Evolutionary conservation across 2,113 vertebrate genomes (phyloP).

Genomic region (Leucoraja erinaceus): DNA sequence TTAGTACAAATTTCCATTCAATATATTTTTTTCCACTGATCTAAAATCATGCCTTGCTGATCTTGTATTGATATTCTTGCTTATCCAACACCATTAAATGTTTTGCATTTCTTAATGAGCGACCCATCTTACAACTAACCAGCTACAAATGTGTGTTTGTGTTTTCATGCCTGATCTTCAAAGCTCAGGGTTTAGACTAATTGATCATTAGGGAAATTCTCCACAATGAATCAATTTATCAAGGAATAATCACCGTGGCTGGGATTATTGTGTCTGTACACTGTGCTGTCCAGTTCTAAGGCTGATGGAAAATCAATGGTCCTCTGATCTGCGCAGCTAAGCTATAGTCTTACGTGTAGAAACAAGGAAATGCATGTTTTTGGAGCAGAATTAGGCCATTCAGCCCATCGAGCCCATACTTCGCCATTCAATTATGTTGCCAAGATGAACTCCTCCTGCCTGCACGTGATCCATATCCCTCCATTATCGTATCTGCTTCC

Average conservation of each 20-base stretch:
- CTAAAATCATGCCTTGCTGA: neutral
- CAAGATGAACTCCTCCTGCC: no score
- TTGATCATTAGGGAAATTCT: neutral
- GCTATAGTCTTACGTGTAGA: no score
- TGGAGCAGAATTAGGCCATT: no score
- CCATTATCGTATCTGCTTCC: no score
- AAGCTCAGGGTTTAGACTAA: neutral
- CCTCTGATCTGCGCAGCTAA: no score
- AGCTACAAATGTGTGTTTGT: neutral
- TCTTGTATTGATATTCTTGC: neutral
- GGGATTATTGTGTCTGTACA: neutral
- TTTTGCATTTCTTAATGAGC: neutral
- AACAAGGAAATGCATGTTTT: no score
- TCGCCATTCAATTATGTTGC: no score
- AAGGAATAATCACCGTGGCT: neutral
- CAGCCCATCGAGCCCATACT: no score
- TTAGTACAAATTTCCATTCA: neutral
- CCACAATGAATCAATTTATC: neutral
- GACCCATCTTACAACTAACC: neutral
- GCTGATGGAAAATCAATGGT: no score
- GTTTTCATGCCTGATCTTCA: neutral
- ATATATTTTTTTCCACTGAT: neutral
- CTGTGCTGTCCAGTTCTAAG: neutral
- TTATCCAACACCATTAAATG: neutral
- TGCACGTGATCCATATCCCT: no score